Evolutionary conservation across 2,888 invertebrate species (phyloP).

Genomic region (Mesorhabditis spiculigera): DNA sequence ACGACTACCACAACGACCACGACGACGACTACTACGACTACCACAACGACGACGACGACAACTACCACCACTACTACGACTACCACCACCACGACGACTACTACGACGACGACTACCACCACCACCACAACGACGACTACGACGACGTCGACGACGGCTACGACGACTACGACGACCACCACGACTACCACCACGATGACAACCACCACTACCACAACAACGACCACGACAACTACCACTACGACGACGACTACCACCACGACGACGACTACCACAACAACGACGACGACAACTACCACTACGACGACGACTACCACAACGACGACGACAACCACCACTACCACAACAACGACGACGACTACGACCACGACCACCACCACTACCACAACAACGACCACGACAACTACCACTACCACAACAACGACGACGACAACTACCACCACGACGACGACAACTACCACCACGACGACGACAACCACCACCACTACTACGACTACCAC

Average conservation of each 20-base stretch:
- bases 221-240: constrained; percentile 3
- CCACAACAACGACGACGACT: neutral
- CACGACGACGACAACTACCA: neutral
- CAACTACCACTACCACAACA: neutral
- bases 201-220: neutral
- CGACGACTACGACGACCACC: neutral
- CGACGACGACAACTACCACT: neutral
- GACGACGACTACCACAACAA: neutral
- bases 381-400: neutral
- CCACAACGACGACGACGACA: neutral
- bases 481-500: neutral
- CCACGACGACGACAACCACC: neutral
- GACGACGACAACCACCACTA: neutral
- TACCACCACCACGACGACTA: neutral
- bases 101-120: neutral
- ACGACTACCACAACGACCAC: neutral
- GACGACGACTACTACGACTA: neutral
- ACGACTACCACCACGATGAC: neutral
- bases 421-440: neutral
- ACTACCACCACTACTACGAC: neutral
- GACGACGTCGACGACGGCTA: neutral
- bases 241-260: neutral
- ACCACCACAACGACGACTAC: neutral
- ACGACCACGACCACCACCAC: constrained; percentile 1
- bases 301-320: neutral